phyloP scores from a whole-genome alignment of 2,113 vertebrate genomes.

The Apteryx mantelli region DNA sequence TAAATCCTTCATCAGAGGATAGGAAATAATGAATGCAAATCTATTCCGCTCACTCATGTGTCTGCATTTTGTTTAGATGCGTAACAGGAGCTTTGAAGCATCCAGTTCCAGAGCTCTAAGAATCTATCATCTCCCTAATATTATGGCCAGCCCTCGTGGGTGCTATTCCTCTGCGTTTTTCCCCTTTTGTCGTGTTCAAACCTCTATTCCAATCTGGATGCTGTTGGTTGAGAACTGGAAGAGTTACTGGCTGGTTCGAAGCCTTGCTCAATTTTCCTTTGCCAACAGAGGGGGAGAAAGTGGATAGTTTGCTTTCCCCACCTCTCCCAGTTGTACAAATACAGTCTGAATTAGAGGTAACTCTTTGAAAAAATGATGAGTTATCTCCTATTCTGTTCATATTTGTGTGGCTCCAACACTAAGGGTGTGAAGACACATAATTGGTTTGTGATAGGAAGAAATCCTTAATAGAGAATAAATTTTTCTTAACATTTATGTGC shows the following conservation, averaged over 20 bases:
- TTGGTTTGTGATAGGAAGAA: not conserved
- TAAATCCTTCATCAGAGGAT: not conserved
- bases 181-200: not conserved
- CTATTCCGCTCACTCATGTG: not conserved
- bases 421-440: not conserved
- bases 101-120: conserved; percentile 24
- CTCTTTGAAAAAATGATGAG: not conserved
- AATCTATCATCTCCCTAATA: conserved; percentile 37
- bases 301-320: not conserved
- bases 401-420: not conserved
- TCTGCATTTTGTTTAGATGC: conserved; percentile 26
- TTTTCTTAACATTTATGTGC: not conserved
- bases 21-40: conserved; percentile 32
- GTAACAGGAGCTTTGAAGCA: conserved; percentile 17
- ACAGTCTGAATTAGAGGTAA: not conserved
- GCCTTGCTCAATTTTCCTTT: conserved; percentile 16
- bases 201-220: not conserved
- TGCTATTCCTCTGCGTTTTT: conserved; percentile 14
- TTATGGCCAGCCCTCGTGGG: not conserved
- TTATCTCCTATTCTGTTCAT: not conserved
- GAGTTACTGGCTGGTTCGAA: not conserved
- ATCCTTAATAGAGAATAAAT: not conserved
- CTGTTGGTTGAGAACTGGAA: conserved; percentile 19
- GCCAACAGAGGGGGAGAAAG: not conserved
- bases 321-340: not conserved